Percentiles rank a stretch among this genome's conserved stretches.
Evolutionary conservation across 1,140 invertebrate genomes (phyloP).

Genomic region (Meloidogyne hapla): DNA sequence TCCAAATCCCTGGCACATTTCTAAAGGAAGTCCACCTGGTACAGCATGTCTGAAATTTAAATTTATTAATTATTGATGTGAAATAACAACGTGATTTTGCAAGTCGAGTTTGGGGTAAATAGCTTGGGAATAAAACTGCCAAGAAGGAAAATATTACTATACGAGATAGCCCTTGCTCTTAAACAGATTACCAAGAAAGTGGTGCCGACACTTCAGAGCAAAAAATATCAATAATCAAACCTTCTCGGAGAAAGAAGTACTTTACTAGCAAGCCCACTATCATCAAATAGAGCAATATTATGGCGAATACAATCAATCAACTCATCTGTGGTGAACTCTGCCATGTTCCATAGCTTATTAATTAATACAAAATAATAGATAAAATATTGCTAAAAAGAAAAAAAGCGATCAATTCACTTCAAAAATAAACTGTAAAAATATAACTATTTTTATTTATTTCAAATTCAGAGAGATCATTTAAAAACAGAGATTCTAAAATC

Average conservation of each 20-base stretch:
- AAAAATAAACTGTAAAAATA: neutral
- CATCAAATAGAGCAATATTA: conserved; percentile 14
- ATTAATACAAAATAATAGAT: neutral
- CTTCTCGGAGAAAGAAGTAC: conserved; percentile 10
- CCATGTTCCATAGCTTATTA: neutral
- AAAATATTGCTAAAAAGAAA: neutral
- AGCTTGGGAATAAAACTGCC: neutral
- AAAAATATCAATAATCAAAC: neutral
- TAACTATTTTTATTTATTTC: neutral
- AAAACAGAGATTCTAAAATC: neutral
- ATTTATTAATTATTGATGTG: too few species aligned
- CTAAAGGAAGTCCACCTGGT: conserved; percentile 16
- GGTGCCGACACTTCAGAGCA: too few species aligned
- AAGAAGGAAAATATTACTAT: too few species aligned
- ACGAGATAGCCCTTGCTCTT: too few species aligned
- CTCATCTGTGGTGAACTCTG: conserved; percentile 12
- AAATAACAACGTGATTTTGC: too few species aligned
- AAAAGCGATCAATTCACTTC: neutral
- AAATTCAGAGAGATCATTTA: neutral
- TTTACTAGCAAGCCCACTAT: neutral
- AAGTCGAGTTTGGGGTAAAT: too few species aligned
- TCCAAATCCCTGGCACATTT: neutral
- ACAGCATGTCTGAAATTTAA: conserved; percentile 5
- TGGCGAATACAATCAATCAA: conserved; percentile 28
- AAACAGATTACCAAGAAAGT: neutral